Base-by-base conservation (phyloP, 1,140 invertebrate species). In the Hylaeus volcanicus region DNA sequence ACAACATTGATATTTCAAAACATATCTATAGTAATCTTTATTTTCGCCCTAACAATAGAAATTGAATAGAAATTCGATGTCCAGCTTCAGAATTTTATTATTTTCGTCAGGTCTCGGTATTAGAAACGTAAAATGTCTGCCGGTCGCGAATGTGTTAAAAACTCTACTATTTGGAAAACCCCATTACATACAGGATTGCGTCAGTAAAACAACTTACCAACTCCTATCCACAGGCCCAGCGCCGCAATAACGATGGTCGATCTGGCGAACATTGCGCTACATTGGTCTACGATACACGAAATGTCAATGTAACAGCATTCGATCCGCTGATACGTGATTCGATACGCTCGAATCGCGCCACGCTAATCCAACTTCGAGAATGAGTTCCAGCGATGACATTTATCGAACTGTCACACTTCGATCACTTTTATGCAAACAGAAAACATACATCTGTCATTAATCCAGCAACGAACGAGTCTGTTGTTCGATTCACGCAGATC, bases 231-330 rank as follows among this genome's bases (percentile, higher is more conserved):
- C 51, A 91, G 80, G 79, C 86, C 89, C 72, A 87, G 71, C 66
- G 82, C 81, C 74, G 74, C 60, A 61, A 83, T 77, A 74, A 88
- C 73, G 69, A 91, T 76, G 74, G 85, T 81, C 81, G 88, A 89
- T 72, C 83, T 84, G 83, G 77, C 65, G 78, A 88, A 89, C 92
- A 93, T 93, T 74, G 87, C 89, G 86, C 79, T 87, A 81, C 86
- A 88, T 89, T 66, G 78, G 65, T 74, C 68, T 74, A 82, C 66
- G 71, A 74, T 74, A 53, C 82, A 64, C 66, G 71, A 81, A 84
- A 87, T 85, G 58, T 66, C 74, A 58, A 71, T 58, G 74, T 69
- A 48, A 74, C 74, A 41, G 70, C 74, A 68, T 69, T 86, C 79
- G 74, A 74, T 39, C 41, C 53, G 51, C n/a, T 37, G 58, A 72